Evolutionary conservation across 2,888 invertebrate genomes (phyloP).

Genomic region (Alsophila aescularia): DNA sequence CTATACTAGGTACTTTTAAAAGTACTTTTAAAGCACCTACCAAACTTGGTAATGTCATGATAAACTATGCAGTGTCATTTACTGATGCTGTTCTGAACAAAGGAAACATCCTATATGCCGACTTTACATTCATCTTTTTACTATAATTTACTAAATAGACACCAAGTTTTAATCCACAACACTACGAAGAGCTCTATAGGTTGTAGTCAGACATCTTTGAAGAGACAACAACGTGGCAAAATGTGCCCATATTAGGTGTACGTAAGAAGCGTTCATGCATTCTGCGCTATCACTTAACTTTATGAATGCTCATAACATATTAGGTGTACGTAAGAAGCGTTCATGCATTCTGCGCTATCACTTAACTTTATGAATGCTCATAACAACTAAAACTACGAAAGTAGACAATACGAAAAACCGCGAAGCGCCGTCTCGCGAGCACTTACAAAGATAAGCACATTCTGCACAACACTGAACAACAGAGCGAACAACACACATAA

Average conservation of each 20-base stretch:
- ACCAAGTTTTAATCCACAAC: too few relatives aligned
- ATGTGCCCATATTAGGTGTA: background rate
- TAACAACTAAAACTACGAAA: conserved; percentile 19
- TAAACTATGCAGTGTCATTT: too few relatives aligned
- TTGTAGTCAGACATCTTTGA: background rate
- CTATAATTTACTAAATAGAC: too few relatives aligned
- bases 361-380: conserved; percentile 31
- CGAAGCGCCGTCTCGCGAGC: conserved; percentile 37
- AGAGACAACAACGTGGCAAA: background rate
- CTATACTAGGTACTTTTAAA: too few relatives aligned
- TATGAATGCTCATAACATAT: conserved; percentile 25
- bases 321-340: background rate
- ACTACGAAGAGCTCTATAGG: too few relatives aligned
- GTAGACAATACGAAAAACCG: conserved; percentile 36
- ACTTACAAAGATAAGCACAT: conserved; percentile 42
- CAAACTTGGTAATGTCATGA: too few relatives aligned
- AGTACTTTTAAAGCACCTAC: too few relatives aligned
- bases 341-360: conserved; percentile 9
- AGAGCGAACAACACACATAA: conserved; percentile 51
- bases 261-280: background rate
- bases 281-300: conserved; percentile 22
- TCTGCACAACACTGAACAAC: conserved; percentile 32
- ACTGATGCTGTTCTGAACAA: too few relatives aligned
- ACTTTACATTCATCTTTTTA: too few relatives aligned
- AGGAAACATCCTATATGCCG: too few relatives aligned